Evolutionary conservation across 2,797 vertebrate genomes (phyloP).

Genomic region (Xenentodon cancila): DNA sequence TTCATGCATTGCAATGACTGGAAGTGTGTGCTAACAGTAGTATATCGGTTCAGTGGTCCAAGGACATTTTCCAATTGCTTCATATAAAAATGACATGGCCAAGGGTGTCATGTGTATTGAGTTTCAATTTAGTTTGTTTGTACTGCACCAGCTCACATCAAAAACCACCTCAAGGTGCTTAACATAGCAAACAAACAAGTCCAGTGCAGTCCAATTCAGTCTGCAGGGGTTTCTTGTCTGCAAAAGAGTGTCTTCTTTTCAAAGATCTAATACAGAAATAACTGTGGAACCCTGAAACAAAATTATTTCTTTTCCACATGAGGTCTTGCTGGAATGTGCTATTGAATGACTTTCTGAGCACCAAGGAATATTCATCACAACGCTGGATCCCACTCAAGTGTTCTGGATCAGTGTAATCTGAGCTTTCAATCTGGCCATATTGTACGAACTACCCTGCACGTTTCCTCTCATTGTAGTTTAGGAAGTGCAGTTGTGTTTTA

Average conservation of each 20-base stretch:
- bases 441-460: conserved; percentile 62
- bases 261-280: neutral
- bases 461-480: conserved; percentile 75
- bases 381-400: conserved; percentile 50
- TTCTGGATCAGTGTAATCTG: conserved; percentile 56
- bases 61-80: neutral
- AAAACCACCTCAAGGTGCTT: too few species aligned
- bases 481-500: conserved; percentile 43
- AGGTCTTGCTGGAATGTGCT: conserved; percentile 29
- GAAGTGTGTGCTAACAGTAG: neutral
- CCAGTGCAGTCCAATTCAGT: too few species aligned
- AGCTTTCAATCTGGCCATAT: conserved; percentile 54
- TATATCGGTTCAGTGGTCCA: too few species aligned
- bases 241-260: neutral
- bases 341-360: conserved; percentile 56
- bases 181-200: too few species aligned
- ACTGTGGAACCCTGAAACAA: neutral
- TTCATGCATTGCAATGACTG: neutral
- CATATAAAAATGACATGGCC: neutral
- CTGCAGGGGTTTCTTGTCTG: too few species aligned
- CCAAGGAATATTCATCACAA: conserved; percentile 56
- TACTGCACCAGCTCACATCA: too few species aligned
- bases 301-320: neutral
- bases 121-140: too few species aligned
- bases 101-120: too few species aligned